Conservation (phyloP, 2,888 invertebrate species). For the Agrotis puta region DNA sequence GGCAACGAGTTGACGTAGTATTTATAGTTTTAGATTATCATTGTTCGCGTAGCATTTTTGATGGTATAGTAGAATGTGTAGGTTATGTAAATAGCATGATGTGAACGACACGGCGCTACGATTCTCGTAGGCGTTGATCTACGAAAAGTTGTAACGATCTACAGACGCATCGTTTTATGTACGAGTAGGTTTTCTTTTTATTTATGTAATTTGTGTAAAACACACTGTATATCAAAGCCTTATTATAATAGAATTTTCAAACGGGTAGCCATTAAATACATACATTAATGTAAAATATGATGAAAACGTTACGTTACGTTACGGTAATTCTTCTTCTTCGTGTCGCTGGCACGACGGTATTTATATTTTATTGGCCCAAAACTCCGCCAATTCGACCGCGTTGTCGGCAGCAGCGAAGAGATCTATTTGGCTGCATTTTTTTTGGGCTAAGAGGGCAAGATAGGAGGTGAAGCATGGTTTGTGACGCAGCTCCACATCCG, state of each 20-base stretch:
- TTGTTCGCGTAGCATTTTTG: background rate
- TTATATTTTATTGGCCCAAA: no score
- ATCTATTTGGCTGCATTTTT: no score
- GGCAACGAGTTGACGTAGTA: constrained; percentile 1
- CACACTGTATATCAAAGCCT: background rate
- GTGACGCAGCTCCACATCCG: no score
- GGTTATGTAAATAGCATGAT: background rate
- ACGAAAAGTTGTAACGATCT: constrained; percentile 3
- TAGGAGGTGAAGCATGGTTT: no score
- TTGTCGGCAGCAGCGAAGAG: no score
- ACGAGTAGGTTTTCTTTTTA: background rate
- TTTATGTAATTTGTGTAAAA: no score
- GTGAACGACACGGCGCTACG: constrained; percentile 10
- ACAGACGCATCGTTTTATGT: background rate
- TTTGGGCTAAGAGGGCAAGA: no score
- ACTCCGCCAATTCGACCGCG: no score
- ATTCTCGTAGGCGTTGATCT: constrained; percentile 24
- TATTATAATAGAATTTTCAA: background rate
- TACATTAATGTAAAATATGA: no score
- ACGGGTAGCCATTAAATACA: background rate
- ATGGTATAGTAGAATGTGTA: background rate
- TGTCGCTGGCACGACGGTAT: no score
- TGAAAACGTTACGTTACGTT: no score
- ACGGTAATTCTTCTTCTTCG: no score
- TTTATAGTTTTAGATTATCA: background rate